Base-by-base conservation (phyloP, 2,888 invertebrate genomes). In the Panopea generosa region DNA sequence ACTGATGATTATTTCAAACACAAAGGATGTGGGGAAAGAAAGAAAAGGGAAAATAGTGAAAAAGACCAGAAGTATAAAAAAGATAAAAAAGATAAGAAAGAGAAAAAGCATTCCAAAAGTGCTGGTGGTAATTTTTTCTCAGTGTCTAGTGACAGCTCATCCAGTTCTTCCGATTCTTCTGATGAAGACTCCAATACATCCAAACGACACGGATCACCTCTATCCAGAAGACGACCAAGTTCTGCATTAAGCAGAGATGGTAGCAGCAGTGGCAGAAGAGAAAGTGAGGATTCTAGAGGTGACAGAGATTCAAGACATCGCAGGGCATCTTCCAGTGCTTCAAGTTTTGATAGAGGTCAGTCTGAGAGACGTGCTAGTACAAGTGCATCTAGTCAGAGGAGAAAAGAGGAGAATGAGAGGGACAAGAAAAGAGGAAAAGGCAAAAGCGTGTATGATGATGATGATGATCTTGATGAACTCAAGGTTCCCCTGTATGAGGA, bases 401-500 rank as follows among this genome's bases (percentile, higher is more conserved):
- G 50, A 47, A 27, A 53, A 38, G 56, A 57, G 20, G 57, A 62
- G 11, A 29, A 27, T 18, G 53, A 55, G 26, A 55, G 43, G 4
- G 45, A 24, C 9, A 47, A 50, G 27, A 56, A 60, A 22, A 57
- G 18, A 9, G 47, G 79, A 33, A 67, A 67, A 52, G 50, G 55
- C 16, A 63, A 70, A 16, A 61, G 65, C 47, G 56, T 69, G 33
- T n/a, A 77, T 67, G 43, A 74, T 74, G 73, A 86, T 69, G 81
- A 83, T 71, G 77, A 77, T 47, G 47, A 70, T 53, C 29, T 77
- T 66, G 50, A 55, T 55, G 72, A 71, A n/a, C 11, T 75, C n/a
- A 73, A 70, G 66, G 72, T 86, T 7, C 87, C 89, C 0, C 66
- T 86, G 50, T 89, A 86, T 83, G 90, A 90, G 49, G 86, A 88